Evolutionary conservation across 1,140 invertebrate species (phyloP).

Genomic region (Drosophila leontia): DNA sequence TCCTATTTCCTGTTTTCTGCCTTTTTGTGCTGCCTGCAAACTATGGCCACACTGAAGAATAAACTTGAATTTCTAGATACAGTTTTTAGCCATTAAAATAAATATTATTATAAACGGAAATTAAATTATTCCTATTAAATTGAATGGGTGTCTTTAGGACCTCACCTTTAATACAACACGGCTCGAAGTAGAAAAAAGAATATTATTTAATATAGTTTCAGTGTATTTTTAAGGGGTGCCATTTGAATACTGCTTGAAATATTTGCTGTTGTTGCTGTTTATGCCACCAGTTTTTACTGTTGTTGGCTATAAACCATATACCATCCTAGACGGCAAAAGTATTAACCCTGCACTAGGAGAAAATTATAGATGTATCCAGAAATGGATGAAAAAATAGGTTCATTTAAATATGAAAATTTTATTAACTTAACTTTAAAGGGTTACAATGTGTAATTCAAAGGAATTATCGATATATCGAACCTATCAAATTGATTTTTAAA

Average conservation of each 20-base stretch:
- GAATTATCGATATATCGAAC: too few relatives aligned
- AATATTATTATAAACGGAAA: background rate
- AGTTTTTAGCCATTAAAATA: background rate
- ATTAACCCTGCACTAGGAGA: slow-evolving; percentile 18
- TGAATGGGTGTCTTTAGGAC: background rate
- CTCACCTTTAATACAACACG: background rate
- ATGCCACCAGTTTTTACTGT: slow-evolving; percentile 21
- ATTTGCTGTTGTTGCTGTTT: slow-evolving; percentile 12
- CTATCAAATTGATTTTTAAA: background rate
- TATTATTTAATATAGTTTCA: background rate
- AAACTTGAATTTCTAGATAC: background rate
- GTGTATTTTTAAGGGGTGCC: slow-evolving; percentile 15
- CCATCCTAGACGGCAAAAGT: slow-evolving; percentile 13
- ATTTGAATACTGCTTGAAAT: slow-evolving; percentile 38
- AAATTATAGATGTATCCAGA: background rate
- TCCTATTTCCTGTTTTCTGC: slow-evolving; percentile 16
- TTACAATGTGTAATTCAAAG: too few relatives aligned
- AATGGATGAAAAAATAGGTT: background rate
- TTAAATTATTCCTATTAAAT: background rate
- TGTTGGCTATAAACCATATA: slow-evolving; percentile 12
- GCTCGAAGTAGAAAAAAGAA: background rate
- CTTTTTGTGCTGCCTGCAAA: slow-evolving; percentile 18
- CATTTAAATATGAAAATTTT: background rate
- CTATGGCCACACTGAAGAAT: slow-evolving; percentile 10
- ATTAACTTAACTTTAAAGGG: too few relatives aligned